phyloP scores from a whole-genome alignment of 2,888 invertebrate species.

The Frankliniella intonsa region DNA sequence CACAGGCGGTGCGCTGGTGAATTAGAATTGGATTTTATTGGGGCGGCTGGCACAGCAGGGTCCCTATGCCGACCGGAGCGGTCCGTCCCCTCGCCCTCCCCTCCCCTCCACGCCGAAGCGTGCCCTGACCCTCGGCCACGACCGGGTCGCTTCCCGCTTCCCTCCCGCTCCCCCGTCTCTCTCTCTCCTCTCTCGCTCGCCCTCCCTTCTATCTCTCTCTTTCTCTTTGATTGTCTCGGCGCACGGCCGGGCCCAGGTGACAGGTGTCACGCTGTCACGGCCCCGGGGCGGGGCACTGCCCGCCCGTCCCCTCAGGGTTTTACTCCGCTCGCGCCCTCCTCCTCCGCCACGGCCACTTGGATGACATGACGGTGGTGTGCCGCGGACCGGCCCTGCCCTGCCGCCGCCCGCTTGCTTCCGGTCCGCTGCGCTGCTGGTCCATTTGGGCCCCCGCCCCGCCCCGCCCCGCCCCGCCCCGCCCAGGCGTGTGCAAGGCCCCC shows the following conservation, averaged over 20 bases:
- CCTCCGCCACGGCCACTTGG: not conserved
- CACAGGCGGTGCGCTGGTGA: conserved; percentile 34
- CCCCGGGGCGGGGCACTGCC: no score
- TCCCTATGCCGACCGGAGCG: not conserved
- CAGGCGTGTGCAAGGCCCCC: no score
- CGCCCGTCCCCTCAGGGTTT: not conserved
- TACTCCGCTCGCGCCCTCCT: not conserved
- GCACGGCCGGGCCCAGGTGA: not conserved
- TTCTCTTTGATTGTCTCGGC: not conserved
- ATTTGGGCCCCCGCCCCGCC: not conserved
- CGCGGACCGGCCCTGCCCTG: not conserved
- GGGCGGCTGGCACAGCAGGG: not conserved
- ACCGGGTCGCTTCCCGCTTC: not conserved
- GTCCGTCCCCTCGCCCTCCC: not conserved
- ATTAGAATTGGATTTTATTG: conserved; percentile 23
- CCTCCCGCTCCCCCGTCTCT: conserved; percentile 33
- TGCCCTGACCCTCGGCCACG: not conserved
- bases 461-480: not conserved
- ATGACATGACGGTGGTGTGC: not conserved
- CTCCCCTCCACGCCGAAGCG: not conserved
- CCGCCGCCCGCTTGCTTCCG: not conserved
- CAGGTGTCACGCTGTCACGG: not conserved
- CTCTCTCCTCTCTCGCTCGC: no score
- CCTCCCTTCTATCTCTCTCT: no score
- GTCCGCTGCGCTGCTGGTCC: not conserved